Conservation (phyloP, 2,888 invertebrate species). For the Cheiracanthium punctorium region DNA sequence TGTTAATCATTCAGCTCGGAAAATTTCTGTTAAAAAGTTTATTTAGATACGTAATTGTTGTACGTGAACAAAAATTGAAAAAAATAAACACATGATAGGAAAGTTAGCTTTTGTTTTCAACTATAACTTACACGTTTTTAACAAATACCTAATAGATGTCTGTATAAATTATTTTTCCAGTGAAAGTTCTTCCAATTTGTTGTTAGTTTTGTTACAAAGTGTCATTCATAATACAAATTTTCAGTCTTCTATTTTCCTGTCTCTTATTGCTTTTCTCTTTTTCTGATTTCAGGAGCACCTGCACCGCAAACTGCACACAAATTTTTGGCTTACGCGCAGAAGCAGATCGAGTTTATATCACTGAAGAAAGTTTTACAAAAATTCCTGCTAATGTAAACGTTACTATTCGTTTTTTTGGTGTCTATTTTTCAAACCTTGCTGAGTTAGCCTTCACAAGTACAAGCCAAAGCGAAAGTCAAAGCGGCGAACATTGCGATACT, state of each 20-base stretch:
- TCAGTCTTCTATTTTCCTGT: not conserved
- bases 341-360: slow-evolving; percentile 63
- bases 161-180: too few relatives aligned
- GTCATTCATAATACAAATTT: too few relatives aligned
- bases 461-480: not conserved
- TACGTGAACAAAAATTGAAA: too few relatives aligned
- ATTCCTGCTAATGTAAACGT: slow-evolving; percentile 58
- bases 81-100: too few relatives aligned
- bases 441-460: slow-evolving; percentile 55
- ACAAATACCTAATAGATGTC: too few relatives aligned
- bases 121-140: too few relatives aligned
- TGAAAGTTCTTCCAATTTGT: too few relatives aligned
- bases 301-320: slow-evolving; percentile 29
- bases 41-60: too few relatives aligned
- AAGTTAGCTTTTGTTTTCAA: too few relatives aligned
- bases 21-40: too few relatives aligned
- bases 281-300: slow-evolving; percentile 26
- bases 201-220: too few relatives aligned
- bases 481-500: slow-evolving; percentile 41
- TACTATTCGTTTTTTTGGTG: slow-evolving; percentile 61
- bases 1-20: too few relatives aligned
- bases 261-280: not conserved
- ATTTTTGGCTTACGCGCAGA: slow-evolving; percentile 66
- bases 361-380: slow-evolving; percentile 55
- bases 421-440: slow-evolving; percentile 40